phyloP scores from a whole-genome alignment of 2,113 vertebrate species.

The Lycocorax pyrrhopterus region DNA sequence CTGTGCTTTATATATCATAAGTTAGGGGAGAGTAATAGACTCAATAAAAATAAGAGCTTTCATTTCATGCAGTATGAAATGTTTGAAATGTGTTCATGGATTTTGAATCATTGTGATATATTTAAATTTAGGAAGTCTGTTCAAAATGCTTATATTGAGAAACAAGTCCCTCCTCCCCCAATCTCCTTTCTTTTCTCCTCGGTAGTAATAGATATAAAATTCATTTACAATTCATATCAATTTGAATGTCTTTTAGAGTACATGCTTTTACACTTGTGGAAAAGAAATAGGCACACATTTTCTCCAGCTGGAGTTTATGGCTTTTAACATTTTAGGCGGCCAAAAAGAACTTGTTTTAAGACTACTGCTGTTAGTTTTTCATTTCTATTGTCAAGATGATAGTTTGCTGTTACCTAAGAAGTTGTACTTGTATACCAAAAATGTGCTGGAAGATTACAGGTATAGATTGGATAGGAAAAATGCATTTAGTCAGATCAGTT shows the following conservation, averaged over 20 bases:
- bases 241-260: neutral
- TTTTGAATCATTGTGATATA: neutral
- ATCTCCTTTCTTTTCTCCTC: neutral
- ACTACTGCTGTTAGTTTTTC: neutral
- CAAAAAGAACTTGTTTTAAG: neutral
- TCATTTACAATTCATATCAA: neutral
- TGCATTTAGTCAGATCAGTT: neutral
- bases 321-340: neutral
- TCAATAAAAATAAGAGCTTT: neutral
- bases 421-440: neutral
- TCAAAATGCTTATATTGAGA: neutral
- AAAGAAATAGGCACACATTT: neutral
- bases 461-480: neutral
- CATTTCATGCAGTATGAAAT: neutral
- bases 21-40: neutral
- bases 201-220: neutral
- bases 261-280: neutral
- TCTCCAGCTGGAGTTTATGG: neutral
- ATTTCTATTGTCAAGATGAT: neutral
- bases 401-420: neutral
- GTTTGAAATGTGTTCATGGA: neutral
- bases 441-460: neutral
- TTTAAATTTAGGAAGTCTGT: neutral
- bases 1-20: neutral
- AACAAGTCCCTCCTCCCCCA: neutral